A percentile compares a stretch with the other conserved stretches of the same genome.
phyloP scores from a whole-genome alignment of 2,888 invertebrate genomes.

The Geophilus truncorum region DNA sequence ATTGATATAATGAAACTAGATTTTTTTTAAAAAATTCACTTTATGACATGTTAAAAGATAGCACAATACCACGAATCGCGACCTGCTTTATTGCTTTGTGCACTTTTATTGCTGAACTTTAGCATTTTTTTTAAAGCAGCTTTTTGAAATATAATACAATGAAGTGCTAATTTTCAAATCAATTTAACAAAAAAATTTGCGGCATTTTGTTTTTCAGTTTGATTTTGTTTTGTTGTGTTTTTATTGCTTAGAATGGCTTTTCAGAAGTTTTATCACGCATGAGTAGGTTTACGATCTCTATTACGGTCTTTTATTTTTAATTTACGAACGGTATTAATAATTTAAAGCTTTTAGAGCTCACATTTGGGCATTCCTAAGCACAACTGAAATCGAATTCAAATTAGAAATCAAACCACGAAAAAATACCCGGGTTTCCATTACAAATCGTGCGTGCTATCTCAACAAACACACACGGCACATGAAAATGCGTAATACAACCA shows the following conservation, averaged over 20 bases:
- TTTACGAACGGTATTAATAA: too few relatives aligned
- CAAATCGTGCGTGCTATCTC: not conserved
- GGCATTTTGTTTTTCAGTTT: not conserved
- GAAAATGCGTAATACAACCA: not conserved
- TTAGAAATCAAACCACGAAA: not conserved
- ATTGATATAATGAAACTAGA: not conserved
- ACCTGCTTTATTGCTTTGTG: not conserved
- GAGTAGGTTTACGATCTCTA: too few relatives aligned
- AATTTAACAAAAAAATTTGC: not conserved
- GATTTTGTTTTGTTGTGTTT: too few relatives aligned
- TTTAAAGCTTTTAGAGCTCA: too few relatives aligned
- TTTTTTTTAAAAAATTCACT: not conserved
- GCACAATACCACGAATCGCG: not conserved
- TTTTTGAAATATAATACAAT: not conserved
- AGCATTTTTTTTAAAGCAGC: not conserved
- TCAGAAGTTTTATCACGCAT: too few relatives aligned
- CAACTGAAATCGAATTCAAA: not conserved
- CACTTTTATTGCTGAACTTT: not conserved
- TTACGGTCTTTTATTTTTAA: too few relatives aligned
- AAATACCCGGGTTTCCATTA: not conserved
- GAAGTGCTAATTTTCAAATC: not conserved
- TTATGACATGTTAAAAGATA: not conserved
- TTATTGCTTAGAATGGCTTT: too few relatives aligned
- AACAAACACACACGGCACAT: not conserved
- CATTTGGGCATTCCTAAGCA: too few relatives aligned